A percentile compares a stretch with the other conserved stretches of the same genome.
These are phyloP conservation scores for Enteromius treurensis DNA, from an alignment of 2,797 vertebrate genomes.

Conservation along the genomic window DNA sequence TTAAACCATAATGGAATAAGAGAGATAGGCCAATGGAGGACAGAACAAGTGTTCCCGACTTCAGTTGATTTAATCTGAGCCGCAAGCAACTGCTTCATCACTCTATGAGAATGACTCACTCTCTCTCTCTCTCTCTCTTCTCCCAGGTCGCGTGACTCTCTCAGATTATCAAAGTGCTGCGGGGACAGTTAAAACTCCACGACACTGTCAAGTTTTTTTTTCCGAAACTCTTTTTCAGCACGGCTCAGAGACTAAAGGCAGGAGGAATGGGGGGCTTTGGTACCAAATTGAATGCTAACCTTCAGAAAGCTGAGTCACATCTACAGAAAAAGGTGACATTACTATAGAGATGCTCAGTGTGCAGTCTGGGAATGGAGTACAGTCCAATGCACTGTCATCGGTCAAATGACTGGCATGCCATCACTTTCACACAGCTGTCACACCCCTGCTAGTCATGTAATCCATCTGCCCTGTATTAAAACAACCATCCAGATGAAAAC, in stretches of 20 bases:
- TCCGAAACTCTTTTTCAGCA: conserved; percentile 23
- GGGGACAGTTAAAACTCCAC: conserved; percentile 46
- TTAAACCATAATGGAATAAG: neutral
- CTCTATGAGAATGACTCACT: conserved; percentile 27
- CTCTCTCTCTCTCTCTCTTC: conserved; percentile 16
- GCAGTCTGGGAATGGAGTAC: neutral
- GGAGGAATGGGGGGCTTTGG: neutral
- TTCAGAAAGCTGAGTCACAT: conserved; percentile 50
- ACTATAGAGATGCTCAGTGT: neutral
- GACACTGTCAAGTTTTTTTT: conserved; percentile 17
- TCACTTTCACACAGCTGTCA: conserved; percentile 2
- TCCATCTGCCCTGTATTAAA: neutral
- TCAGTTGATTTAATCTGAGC: conserved; percentile 20
- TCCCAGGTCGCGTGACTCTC: conserved; percentile 42
- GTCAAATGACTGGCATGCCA: neutral
- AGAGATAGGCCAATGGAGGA: conserved; percentile 6
- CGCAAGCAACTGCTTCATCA: conserved; percentile 35
- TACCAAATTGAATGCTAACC: conserved; percentile 19
- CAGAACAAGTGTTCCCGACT: conserved; percentile 7
- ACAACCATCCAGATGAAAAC: conserved; percentile 9
- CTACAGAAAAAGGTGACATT: neutral
- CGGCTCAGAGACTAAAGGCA: conserved; percentile 31
- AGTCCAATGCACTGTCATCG: neutral
- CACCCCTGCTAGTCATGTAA: neutral
- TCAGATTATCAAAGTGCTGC: conserved; percentile 44